Evolutionary conservation across 1,140 invertebrate genomes (phyloP).

Genomic region (Bombus sylvicola): DNA sequence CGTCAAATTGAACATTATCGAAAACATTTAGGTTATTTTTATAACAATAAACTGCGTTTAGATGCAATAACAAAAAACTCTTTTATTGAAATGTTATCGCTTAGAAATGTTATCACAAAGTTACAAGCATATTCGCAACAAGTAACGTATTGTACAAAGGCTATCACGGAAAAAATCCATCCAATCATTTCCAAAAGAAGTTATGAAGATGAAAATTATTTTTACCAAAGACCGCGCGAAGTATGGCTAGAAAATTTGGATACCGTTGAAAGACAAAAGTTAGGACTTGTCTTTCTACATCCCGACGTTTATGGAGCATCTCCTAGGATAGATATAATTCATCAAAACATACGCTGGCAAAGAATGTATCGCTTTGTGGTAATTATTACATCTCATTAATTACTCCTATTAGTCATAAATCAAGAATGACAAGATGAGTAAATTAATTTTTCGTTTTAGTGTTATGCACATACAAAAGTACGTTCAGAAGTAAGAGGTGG

Average conservation of each 20-base stretch:
- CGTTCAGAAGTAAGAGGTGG: constrained; percentile 94
- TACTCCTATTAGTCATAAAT: not conserved
- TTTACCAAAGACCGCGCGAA: constrained; percentile 87
- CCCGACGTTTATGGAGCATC: constrained; percentile 92
- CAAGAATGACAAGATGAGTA: not conserved
- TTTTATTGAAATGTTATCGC: constrained; percentile 4
- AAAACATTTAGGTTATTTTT: not conserved
- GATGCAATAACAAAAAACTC: not conserved
- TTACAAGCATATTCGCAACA: constrained; percentile 22
- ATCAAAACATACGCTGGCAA: constrained; percentile 96
- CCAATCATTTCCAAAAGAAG: constrained; percentile 69
- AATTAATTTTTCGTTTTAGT: constrained; percentile 74
- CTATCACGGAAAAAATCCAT: constrained; percentile 34
- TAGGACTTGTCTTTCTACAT: constrained; percentile 94
- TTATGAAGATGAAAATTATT: constrained; percentile 57
- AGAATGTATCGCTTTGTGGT: constrained; percentile 91
- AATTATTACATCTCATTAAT: constrained; percentile 72
- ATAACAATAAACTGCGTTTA: not conserved
- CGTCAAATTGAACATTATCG: not conserved
- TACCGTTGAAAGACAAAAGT: constrained; percentile 89
- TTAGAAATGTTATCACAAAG: constrained; percentile 11
- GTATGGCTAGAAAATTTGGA: constrained; percentile 96
- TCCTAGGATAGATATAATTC: constrained; percentile 95
- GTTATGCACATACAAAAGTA: constrained; percentile 88
- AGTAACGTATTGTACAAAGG: constrained; percentile 61